Percentiles rank a stretch among this genome's conserved stretches.
Evolutionary conservation across 92 coral and sea anemone genomes (phyloP).

Genomic region (Porites lobata): DNA sequence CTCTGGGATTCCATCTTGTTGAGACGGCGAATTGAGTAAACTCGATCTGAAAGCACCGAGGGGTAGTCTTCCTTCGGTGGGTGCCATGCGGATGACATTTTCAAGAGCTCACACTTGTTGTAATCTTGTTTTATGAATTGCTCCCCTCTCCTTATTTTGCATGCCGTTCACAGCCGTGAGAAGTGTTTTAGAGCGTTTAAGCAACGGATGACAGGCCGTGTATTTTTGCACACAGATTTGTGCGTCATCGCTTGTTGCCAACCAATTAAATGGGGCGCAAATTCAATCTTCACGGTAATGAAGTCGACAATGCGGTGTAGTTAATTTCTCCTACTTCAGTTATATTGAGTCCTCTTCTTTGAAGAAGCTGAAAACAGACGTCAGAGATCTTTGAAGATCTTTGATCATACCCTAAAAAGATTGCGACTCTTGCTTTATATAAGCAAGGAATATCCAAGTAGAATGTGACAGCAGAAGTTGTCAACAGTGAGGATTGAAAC

Average conservation of each 20-base stretch:
- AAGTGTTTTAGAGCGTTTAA: not conserved
- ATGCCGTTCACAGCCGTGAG: not conserved
- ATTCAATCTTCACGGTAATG: constrained; percentile 25
- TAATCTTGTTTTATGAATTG: not conserved
- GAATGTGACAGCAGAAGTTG: not conserved
- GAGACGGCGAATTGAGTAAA: constrained; percentile 27
- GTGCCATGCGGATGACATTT: constrained; percentile 21
- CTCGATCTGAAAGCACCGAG: constrained; percentile 50
- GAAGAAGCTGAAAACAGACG: not conserved
- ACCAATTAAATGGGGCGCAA: not conserved
- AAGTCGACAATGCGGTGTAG: not conserved
- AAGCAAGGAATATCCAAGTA: not conserved
- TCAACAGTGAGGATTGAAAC: not conserved
- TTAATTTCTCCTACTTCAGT: not conserved
- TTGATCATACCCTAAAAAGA: not conserved
- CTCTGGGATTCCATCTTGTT: constrained; percentile 40
- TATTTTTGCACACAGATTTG: not conserved
- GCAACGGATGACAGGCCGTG: not conserved
- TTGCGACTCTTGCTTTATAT: not conserved
- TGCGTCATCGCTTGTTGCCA: constrained; percentile 19
- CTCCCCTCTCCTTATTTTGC: not conserved
- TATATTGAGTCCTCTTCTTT: too few species aligned
- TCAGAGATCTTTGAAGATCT: not conserved
- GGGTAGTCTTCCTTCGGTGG: constrained; percentile 44
- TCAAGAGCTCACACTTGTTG: not conserved